Base-by-base conservation (phyloP, 2,113 vertebrate genomes). In the Ammodytes dubius region DNA sequence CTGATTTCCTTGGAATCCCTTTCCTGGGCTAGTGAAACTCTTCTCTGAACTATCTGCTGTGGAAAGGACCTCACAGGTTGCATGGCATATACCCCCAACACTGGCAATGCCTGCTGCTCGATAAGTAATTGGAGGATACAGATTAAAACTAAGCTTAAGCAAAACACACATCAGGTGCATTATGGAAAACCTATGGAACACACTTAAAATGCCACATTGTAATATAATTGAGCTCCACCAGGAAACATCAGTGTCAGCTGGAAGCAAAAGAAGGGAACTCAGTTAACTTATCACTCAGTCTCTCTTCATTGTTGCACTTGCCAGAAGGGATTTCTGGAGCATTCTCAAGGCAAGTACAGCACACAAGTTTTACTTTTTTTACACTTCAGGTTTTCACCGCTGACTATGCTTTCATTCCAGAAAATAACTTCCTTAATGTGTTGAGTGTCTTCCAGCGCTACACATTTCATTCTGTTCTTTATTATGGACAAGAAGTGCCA, bases 81-180 rank as follows among this genome's bases (percentile, higher is more conserved):
- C 64, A 77, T 50, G 60, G 59, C 56, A 65, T 66, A 45, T 66
- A 45, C 45, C 60, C 17, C 39, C 58, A 82, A 68, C 84, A 82
- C 19, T 74, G 50, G 35, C 70, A 80, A 27, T 67, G 63, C 40
- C 61, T 27, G 27, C 53, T 13, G 43, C 47, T 79, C 66, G 19
- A 67, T 77, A n/a, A 45, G 81, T 76, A 74, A 88, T 75, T 65
- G 68, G 61, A 81, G 59, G 75, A 85, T 56, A 76, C 53, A 73
- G 60, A 27, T 70, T 14, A 68, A 78, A 80, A 74, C 46, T 37
- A 79, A 63, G 4, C 8, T 52, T 53, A 40, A 59, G 60, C 63
- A 35, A 53, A 74, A 84, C 52, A 52, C 75, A 68, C 70, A 57
- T 46, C 63, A 53, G 6, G 27, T 58, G 70, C 58, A 77, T 74